These are phyloP conservation scores for Heliconius cydno DNA, from an alignment of 2,888 invertebrate genomes.

Conservation along the genomic window DNA sequence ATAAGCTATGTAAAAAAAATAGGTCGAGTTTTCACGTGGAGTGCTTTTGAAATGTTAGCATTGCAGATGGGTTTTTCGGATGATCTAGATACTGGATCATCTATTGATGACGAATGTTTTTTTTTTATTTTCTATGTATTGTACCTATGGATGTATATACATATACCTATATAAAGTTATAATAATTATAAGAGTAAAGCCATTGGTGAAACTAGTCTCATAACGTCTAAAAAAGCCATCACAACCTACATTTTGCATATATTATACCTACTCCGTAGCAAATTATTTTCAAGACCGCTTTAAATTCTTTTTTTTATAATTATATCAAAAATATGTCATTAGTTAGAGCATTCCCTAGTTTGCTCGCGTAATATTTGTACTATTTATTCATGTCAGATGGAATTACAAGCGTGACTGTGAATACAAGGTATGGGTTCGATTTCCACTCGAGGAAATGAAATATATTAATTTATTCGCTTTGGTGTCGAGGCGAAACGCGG, in stretches of 20 bases:
- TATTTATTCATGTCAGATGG: too few species aligned
- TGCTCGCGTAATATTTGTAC: not conserved
- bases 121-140: not conserved
- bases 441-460: too few species aligned
- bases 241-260: not conserved
- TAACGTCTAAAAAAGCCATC: not conserved
- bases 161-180: not conserved
- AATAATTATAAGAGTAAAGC: not conserved
- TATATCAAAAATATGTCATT: not conserved
- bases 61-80: conserved; percentile 13
- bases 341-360: not conserved
- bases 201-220: not conserved
- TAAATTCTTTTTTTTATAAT: not conserved
- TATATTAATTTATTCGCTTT: too few species aligned
- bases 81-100: conserved; percentile 15
- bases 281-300: conserved; percentile 4
- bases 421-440: too few species aligned
- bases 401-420: too few species aligned
- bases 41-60: conserved; percentile 16
- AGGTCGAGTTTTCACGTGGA: conserved; percentile 20
- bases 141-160: not conserved
- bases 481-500: too few species aligned
- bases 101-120: conserved; percentile 14
- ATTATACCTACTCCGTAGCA: not conserved
- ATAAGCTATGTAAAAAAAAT: not conserved